Evolutionary conservation across 2,797 vertebrate genomes (phyloP).

Genomic region (Mormyrops attenuatus): DNA sequence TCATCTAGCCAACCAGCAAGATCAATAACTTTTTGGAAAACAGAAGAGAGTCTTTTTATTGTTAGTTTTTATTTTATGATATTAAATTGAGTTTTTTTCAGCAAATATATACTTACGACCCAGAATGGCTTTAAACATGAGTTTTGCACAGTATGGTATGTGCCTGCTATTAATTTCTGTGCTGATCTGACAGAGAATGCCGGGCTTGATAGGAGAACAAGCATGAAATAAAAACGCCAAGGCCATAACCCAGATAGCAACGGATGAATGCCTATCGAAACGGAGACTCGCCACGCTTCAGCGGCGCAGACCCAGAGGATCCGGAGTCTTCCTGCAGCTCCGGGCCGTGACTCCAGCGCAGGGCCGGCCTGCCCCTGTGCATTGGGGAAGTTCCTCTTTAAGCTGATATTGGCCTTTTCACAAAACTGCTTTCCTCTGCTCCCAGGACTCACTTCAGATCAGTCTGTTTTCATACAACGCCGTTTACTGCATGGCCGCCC

Average conservation of each 20-base stretch:
- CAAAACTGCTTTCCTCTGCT: neutral
- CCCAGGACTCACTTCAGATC: neutral
- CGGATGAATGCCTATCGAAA: neutral
- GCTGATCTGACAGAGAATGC: neutral
- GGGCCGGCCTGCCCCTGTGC: neutral
- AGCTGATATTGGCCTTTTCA: neutral
- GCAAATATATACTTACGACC: neutral
- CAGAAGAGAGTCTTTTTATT: too few relatives aligned
- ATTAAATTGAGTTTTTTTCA: too few relatives aligned
- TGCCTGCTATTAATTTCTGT: neutral
- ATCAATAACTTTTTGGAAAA: too few relatives aligned
- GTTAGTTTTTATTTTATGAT: too few relatives aligned
- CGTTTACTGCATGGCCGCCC: neutral
- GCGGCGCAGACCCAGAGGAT: neutral
- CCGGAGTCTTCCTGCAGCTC: neutral
- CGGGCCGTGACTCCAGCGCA: neutral
- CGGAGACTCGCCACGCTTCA: neutral
- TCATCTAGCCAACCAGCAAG: too few relatives aligned
- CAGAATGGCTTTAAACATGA: neutral
- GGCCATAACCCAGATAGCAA: neutral
- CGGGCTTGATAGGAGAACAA: neutral
- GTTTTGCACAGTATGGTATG: neutral
- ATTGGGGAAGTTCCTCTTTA: neutral
- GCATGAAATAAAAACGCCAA: neutral
- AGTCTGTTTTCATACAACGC: neutral